Percentiles rank a stretch among this genome's conserved stretches.
Evolutionary conservation across 2,113 vertebrate genomes (phyloP).

Genomic region (Chamaetylas fuelleborni): DNA sequence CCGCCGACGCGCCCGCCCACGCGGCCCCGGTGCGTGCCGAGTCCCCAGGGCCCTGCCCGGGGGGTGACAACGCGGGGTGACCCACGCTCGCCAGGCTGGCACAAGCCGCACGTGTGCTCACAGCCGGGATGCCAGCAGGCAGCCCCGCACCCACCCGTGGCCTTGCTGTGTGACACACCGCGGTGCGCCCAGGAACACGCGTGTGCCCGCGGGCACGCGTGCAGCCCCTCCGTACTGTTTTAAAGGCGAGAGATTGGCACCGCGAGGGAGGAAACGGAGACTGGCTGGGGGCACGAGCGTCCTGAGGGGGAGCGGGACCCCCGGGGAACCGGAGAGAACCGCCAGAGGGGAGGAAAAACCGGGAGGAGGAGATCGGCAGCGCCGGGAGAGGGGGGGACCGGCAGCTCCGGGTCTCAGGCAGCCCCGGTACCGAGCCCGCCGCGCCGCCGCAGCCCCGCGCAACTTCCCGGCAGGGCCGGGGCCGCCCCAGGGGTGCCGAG

Average conservation of each 20-base stretch:
- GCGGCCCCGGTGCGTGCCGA: rapidly evolving
- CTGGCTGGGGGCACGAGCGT: neutral
- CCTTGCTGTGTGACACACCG: neutral
- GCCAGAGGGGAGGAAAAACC: neutral
- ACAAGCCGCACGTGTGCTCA: neutral
- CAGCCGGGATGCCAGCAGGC: neutral
- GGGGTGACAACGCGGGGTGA: neutral
- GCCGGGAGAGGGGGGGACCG: neutral
- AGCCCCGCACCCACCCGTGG: neutral
- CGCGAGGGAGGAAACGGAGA: neutral
- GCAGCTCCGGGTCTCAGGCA: neutral
- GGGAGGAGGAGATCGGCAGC: neutral
- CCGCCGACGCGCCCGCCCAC: neutral
- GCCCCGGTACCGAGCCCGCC: neutral
- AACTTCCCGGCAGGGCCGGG: slow-evolving; percentile 22
- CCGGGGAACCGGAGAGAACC: neutral
- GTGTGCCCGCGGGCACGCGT: neutral
- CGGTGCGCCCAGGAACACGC: neutral
- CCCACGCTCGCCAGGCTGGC: neutral
- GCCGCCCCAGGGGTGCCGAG: neutral
- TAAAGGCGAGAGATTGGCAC: rapidly evolving
- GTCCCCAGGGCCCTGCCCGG: neutral
- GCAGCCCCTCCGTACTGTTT: neutral
- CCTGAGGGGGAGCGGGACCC: neutral
- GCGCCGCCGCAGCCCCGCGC: neutral